Conservation (phyloP, 2,888 invertebrate species). For the Spialia ferax region DNA sequence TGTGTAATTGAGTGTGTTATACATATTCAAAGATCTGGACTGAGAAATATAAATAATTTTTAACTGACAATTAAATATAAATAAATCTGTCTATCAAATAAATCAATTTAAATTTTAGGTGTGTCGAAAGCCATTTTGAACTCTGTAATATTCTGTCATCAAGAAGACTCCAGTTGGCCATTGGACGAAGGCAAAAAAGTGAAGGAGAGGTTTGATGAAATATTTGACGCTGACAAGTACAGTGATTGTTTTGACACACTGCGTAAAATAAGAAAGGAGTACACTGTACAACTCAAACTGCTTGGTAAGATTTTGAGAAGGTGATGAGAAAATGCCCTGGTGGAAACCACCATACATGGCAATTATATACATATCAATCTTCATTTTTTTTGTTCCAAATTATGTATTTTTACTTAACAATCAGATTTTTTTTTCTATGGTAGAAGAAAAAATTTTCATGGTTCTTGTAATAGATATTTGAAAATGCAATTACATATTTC, state of each 20-base stretch:
- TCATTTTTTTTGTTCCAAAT: too few species aligned
- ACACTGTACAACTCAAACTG: slow-evolving; percentile 79
- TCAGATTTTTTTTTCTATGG: too few species aligned
- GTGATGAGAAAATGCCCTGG: too few species aligned
- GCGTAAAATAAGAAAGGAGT: slow-evolving; percentile 89
- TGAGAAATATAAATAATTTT: too few species aligned
- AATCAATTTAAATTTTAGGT: slow-evolving; percentile 88
- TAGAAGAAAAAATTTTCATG: too few species aligned
- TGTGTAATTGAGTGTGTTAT: too few species aligned
- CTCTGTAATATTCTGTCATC: slow-evolving; percentile 99
- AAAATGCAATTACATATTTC: neutral
- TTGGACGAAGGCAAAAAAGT: slow-evolving; percentile 97
- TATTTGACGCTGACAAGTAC: slow-evolving; percentile 97
- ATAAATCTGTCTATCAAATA: too few species aligned
- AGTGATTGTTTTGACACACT: slow-evolving; percentile 95
- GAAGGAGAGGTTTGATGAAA: slow-evolving; percentile 98
- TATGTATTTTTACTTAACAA: too few species aligned
- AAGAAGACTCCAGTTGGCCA: slow-evolving; percentile 99
- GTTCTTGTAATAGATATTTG: neutral
- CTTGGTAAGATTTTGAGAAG: slow-evolving; percentile 77
- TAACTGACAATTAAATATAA: too few species aligned
- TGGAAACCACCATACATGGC: too few species aligned
- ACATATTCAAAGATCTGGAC: too few species aligned
- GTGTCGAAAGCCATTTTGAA: slow-evolving; percentile 98
- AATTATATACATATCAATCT: too few species aligned